phyloP scores from a whole-genome alignment of 2,113 vertebrate species.

The Beaufortia kweichowensis region DNA sequence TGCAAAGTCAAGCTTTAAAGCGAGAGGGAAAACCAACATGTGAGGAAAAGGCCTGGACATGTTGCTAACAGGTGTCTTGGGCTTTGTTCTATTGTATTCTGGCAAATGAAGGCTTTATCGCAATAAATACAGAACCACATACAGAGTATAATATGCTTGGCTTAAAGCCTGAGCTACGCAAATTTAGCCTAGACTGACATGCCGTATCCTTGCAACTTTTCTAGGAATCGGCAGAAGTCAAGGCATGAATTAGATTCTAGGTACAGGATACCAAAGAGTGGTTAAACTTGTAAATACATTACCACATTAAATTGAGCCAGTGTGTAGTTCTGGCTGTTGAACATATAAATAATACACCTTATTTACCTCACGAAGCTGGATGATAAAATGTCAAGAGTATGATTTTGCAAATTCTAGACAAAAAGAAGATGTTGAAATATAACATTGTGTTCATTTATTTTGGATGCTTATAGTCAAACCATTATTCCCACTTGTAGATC shows the following conservation, averaged over 20 bases:
- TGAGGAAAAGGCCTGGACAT: neutral
- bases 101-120: neutral
- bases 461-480: too few species aligned
- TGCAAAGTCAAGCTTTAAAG: neutral
- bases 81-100: neutral
- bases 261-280: too few species aligned
- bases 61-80: neutral
- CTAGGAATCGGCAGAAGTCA: neutral
- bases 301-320: neutral
- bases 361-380: too few species aligned
- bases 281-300: neutral
- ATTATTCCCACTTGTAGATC: too few species aligned
- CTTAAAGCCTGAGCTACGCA: neutral
- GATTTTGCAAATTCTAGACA: too few species aligned
- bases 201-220: neutral
- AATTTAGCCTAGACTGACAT: neutral
- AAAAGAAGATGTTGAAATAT: too few species aligned
- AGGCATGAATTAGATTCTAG: neutral
- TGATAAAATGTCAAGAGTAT: too few species aligned
- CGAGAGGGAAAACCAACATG: neutral
- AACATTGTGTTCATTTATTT: too few species aligned
- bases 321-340: neutral
- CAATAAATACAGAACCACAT: neutral
- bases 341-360: neutral
- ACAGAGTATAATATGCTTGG: neutral